Conservation (phyloP, 2,797 vertebrate species). For the Anguilla pacifica region DNA sequence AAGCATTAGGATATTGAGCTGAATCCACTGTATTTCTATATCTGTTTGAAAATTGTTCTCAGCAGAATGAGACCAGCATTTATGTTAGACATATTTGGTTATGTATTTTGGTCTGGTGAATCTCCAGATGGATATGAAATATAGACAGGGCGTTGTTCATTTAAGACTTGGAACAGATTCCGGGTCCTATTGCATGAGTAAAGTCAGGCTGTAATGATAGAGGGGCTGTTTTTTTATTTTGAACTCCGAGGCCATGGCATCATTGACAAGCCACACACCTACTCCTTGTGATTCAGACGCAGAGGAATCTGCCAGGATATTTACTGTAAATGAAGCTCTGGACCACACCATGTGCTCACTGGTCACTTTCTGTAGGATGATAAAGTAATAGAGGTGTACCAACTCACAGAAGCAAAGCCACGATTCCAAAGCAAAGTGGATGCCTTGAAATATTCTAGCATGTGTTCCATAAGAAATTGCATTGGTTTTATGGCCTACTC, state of each 20-base stretch:
- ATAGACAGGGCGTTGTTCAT: neutral
- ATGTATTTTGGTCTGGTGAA: conserved; percentile 3
- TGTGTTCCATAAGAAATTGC: conserved; percentile 5
- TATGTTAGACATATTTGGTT: neutral
- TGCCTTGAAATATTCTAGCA: neutral
- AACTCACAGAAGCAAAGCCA: neutral
- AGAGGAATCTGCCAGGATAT: neutral
- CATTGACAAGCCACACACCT: neutral
- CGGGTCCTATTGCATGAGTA: conserved; percentile 20
- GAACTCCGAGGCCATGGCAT: neutral
- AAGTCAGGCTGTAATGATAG: conserved; percentile 31
- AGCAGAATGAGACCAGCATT: neutral
- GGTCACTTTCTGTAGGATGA: too few species aligned
- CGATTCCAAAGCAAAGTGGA: neutral
- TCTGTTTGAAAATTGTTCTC: conserved; percentile 6
- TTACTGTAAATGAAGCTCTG: neutral
- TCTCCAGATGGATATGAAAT: conserved; percentile 11
- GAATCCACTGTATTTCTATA: neutral
- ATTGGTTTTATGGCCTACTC: neutral
- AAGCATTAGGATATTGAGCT: neutral
- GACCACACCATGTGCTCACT: neutral
- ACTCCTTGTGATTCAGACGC: neutral
- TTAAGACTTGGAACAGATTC: neutral
- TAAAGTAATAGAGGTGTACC: conserved; percentile 9
- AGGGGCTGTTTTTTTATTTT: conserved; percentile 22